Evolutionary conservation across 92 coral and sea anemone genomes (phyloP).

Genomic region (Desmophyllum pertusum): DNA sequence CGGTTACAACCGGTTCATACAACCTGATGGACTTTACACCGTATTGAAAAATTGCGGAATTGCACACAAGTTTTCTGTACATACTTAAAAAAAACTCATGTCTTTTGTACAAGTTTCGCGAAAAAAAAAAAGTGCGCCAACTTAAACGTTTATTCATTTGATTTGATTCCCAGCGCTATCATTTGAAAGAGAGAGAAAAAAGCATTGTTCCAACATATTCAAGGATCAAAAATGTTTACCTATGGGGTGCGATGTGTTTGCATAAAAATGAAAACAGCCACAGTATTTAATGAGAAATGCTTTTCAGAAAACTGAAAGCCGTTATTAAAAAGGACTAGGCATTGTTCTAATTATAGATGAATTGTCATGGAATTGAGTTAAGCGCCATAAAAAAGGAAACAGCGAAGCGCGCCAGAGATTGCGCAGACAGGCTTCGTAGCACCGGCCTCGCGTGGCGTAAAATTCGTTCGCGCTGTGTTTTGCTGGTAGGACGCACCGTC

Average conservation of each 20-base stretch:
- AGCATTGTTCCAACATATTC: slow-evolving; percentile 17
- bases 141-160: not conserved
- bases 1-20: not conserved
- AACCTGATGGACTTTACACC: not conserved
- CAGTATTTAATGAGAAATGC: slow-evolving; percentile 69
- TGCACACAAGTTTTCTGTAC: not conserved
- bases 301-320: slow-evolving; percentile 62
- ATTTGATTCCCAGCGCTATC: slow-evolving; percentile 16
- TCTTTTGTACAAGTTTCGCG: not conserved
- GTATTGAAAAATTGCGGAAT: not conserved
- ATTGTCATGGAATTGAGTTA: slow-evolving; percentile 62
- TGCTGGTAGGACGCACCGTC: not conserved
- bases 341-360: slow-evolving; percentile 71
- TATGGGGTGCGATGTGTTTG: slow-evolving; percentile 61
- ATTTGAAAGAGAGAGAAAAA: slow-evolving; percentile 7
- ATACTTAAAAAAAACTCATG: not conserved
- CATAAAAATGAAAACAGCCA: slow-evolving; percentile 55
- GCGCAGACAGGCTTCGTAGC: not conserved
- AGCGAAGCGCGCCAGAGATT: not conserved
- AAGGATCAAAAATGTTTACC: slow-evolving; percentile 50
- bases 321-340: slow-evolving; percentile 62
- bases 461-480: not conserved
- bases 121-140: not conserved
- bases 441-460: not conserved
- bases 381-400: not conserved